A percentile compares a stretch with the other conserved stretches of the same genome.
Conservation (phyloP, 2,888 invertebrate species). For the Tenthredo distinguenda region DNA sequence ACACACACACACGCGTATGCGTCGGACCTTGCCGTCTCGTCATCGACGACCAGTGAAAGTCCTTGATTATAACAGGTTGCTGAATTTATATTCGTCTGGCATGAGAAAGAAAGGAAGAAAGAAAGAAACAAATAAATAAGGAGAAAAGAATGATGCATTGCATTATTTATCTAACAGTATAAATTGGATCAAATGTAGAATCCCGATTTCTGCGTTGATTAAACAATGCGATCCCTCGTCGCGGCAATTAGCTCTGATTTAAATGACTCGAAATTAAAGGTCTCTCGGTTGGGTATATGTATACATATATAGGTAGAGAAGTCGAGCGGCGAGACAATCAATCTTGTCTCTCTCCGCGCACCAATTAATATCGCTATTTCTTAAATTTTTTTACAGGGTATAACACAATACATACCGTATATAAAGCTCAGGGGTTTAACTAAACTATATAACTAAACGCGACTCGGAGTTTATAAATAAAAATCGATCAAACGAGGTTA, state of each 20-base stretch:
- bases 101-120: neutral
- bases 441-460: neutral
- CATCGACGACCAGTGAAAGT: constrained; percentile 3
- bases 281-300: neutral
- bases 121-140: neutral
- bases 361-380: neutral
- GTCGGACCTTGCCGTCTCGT: neutral
- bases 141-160: neutral
- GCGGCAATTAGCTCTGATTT: neutral
- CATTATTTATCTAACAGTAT: neutral
- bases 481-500: constrained; percentile 8
- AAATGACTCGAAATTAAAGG: neutral
- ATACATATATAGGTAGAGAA: too few relatives aligned
- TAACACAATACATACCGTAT: neutral
- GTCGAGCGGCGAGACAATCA: neutral
- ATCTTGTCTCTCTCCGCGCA: neutral
- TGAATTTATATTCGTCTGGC: neutral
- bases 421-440: neutral
- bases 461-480: neutral
- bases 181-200: neutral
- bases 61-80: neutral
- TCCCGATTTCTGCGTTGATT: neutral
- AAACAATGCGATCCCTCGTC: neutral
- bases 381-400: too few relatives aligned
- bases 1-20: neutral